phyloP scores from a whole-genome alignment of 2,113 vertebrate genomes.

The Tragelaphus imberbis region DNA sequence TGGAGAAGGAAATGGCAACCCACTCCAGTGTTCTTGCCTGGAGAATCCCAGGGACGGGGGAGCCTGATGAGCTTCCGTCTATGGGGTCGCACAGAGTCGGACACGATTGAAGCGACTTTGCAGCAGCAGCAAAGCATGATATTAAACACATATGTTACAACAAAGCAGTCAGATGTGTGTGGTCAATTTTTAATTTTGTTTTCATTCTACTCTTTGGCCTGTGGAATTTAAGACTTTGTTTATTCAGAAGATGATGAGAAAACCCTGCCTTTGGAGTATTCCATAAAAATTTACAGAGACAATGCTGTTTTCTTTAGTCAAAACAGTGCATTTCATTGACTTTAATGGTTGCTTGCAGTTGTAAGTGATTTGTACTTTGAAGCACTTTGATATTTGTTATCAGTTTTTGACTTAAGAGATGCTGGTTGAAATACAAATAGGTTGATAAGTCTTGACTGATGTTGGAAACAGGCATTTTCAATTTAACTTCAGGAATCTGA shows the following conservation, averaged over 20 bases:
- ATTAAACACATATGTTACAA: slow-evolving; percentile 45
- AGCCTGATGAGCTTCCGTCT: no score
- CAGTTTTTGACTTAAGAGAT: background rate
- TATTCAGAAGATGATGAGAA: slow-evolving; percentile 58
- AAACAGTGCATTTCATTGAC: slow-evolving; percentile 47
- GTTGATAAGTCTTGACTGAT: background rate
- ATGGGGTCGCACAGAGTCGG: no score
- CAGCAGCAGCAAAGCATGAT: background rate
- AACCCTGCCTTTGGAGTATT: background rate
- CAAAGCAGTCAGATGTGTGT: slow-evolving; percentile 11
- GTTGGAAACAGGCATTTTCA: background rate
- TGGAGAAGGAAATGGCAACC: no score
- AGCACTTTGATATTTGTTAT: background rate
- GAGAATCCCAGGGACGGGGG: no score
- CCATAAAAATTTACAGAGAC: slow-evolving; percentile 60
- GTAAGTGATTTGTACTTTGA: slow-evolving; percentile 32
- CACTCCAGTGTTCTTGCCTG: no score
- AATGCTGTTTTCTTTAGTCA: slow-evolving; percentile 49
- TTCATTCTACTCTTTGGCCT: slow-evolving; percentile 63
- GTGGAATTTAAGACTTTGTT: slow-evolving; percentile 62
- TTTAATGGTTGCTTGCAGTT: background rate
- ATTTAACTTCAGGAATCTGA: background rate
- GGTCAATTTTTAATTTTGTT: slow-evolving; percentile 49
- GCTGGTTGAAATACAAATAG: background rate
- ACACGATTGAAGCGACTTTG: no score